These are phyloP conservation scores for Corynorhinus townsendii DNA, from an alignment of 2,113 vertebrate genomes.

Conservation along the genomic window DNA sequence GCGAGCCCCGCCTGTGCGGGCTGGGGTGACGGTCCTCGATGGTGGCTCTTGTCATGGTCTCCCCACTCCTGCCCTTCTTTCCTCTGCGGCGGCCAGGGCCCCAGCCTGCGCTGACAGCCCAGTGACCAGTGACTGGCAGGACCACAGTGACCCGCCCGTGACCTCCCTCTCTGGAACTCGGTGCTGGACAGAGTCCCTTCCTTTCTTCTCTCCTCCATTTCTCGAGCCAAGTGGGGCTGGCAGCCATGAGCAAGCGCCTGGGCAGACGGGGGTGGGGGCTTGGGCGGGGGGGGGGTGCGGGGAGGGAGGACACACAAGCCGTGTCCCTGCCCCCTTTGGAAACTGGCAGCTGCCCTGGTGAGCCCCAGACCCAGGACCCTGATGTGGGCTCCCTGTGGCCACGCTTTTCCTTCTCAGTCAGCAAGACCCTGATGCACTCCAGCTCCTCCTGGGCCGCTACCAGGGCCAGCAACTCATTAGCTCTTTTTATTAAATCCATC, in stretches of 20 bases:
- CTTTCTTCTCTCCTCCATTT: not conserved
- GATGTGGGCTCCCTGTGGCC: not conserved
- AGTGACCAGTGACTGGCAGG: not conserved
- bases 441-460: not conserved
- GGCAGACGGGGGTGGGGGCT: not conserved
- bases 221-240: not conserved
- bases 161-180: not conserved
- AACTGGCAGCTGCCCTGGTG: not conserved
- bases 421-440: not conserved
- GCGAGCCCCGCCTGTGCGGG: not conserved
- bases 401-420: not conserved
- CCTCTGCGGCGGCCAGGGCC: not conserved
- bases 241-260: not conserved
- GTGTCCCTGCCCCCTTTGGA: rapidly evolving
- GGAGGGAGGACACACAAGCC: not conserved
- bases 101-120: not conserved
- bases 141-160: not conserved
- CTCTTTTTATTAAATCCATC: conserved; percentile 40
- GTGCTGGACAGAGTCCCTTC: not conserved
- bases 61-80: not conserved
- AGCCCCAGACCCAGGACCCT: not conserved
- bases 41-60: not conserved
- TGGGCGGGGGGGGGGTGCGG: not conserved
- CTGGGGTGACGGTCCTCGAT: rapidly evolving
- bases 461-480: conserved; percentile 14